These are phyloP conservation scores for Poeciliopsis prolifica DNA, from an alignment of 2,113 vertebrate genomes.

Conservation along the genomic window DNA sequence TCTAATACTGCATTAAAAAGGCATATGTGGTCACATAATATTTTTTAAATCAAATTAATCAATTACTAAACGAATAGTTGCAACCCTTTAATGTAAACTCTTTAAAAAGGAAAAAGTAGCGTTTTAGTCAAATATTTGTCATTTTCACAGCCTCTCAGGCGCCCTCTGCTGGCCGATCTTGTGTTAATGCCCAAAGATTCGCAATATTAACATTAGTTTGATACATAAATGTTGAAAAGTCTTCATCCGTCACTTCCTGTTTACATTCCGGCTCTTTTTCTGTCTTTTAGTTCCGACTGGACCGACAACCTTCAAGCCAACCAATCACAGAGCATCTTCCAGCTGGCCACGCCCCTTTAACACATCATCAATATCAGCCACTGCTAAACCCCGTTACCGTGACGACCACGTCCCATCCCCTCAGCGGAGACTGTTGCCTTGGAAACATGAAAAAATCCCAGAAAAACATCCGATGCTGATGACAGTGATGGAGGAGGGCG, in stretches of 20 bases:
- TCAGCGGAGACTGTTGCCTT: conserved; percentile 63
- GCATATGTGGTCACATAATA: no score
- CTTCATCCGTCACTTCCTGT: neutral
- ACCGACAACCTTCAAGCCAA: conserved; percentile 57
- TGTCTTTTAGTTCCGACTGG: conserved; percentile 52
- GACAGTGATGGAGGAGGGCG: conserved; percentile 36
- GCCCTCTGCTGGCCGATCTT: no score
- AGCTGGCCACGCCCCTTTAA: conserved; percentile 65
- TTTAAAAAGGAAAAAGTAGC: no score
- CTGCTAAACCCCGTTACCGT: conserved; percentile 49
- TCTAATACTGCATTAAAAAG: no score
- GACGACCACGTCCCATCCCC: conserved; percentile 25
- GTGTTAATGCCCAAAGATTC: no score
- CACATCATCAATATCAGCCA: conserved; percentile 56
- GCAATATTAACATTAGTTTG: neutral
- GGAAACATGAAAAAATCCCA: conserved; percentile 51
- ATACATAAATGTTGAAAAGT: neutral
- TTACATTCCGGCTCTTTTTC: neutral
- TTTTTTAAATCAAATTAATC: no score
- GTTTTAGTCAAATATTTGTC: no score
- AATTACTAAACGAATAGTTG: no score
- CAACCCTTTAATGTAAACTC: no score
- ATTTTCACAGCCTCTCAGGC: no score
- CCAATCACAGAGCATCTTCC: conserved; percentile 74
- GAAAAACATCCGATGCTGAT: conserved; percentile 42